These are phyloP conservation scores for Fabriciana adippe DNA, from an alignment of 2,888 invertebrate genomes.

Conservation along the genomic window DNA sequence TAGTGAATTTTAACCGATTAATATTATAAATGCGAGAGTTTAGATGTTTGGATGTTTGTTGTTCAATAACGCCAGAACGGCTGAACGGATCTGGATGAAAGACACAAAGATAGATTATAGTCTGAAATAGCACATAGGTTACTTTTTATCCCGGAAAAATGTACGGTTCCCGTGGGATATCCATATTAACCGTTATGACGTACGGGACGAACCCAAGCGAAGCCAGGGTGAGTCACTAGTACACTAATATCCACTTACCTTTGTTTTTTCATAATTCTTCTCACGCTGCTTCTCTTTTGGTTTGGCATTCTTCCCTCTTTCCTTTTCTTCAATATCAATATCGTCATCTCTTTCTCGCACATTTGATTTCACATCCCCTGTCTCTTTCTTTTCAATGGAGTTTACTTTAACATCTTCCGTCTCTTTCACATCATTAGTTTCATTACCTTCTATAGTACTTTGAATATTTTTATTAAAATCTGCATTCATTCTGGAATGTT, in stretches of 20 bases:
- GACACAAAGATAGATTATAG: no score
- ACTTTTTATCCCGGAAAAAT: no score
- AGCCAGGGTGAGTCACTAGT: no score
- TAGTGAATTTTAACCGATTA: no score
- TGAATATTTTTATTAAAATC: background rate
- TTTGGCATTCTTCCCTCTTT: background rate
- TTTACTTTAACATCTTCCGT: background rate
- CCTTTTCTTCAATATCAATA: background rate
- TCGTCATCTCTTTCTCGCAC: background rate
- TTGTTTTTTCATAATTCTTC: background rate
- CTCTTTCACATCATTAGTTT: constrained; percentile 2
- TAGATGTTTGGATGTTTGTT: no score
- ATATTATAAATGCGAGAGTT: no score
- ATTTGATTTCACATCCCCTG: background rate
- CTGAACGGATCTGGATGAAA: no score
- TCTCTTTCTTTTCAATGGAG: background rate
- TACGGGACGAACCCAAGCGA: no score
- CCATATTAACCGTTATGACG: no score
- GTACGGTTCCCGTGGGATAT: no score
- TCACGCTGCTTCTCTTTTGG: background rate
- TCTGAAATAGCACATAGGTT: no score
- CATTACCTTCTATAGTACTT: background rate
- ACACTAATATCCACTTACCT: background rate
- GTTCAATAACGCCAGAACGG: no score
- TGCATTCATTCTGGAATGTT: background rate